Percentiles rank a stretch among this genome's conserved stretches.
phyloP scores from a whole-genome alignment of 2,797 vertebrate species.

The Ctenosaura bakeri region DNA sequence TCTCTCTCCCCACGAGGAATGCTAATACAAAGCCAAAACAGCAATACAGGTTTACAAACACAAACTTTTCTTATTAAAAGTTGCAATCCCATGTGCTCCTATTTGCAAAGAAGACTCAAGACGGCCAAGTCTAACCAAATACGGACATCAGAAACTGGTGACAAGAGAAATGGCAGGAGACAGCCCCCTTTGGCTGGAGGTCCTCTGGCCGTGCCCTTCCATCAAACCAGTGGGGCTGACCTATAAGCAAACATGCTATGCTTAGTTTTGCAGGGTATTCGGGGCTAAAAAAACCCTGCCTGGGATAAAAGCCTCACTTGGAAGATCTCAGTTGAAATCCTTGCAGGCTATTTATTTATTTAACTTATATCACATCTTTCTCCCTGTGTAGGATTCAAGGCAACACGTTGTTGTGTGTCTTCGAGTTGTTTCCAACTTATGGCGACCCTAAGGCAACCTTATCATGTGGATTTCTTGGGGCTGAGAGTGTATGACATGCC shows the following conservation, averaged over 20 bases:
- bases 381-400: too few species aligned
- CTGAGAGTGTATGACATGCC: too few species aligned
- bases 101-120: not conserved
- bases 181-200: too few species aligned
- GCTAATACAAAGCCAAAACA: not conserved
- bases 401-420: too few species aligned
- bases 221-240: too few species aligned
- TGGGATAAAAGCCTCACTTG: not conserved
- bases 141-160: not conserved
- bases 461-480: too few species aligned
- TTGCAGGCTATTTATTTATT: not conserved
- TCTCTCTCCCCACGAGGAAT: not conserved
- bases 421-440: too few species aligned
- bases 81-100: not conserved
- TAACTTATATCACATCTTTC: too few species aligned
- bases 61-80: not conserved
- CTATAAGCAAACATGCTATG: too few species aligned
- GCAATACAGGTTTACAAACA: not conserved
- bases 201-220: too few species aligned
- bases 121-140: too few species aligned
- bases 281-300: not conserved
- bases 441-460: too few species aligned
- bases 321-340: not conserved
- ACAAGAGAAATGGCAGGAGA: not conserved
- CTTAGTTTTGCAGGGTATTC: not conserved